phyloP scores from a whole-genome alignment of 2,888 invertebrate genomes.

The Lypha dubia region DNA sequence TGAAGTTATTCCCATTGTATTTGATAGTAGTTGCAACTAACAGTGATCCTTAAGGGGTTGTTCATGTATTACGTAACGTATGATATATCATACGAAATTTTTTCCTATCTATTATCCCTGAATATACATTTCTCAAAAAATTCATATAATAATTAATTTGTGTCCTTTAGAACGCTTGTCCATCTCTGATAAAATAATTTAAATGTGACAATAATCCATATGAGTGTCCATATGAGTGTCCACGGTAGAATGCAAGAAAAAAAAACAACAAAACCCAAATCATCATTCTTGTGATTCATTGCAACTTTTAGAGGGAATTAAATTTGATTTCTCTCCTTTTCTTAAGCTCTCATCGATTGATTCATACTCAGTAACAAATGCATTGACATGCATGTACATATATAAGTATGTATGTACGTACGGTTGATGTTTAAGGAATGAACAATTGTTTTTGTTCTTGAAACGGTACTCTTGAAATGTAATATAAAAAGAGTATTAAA shows the following conservation, averaged over 20 bases:
- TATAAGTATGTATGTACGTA: no score
- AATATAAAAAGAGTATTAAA: slow-evolving; percentile 48
- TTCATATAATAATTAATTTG: no score
- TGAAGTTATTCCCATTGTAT: no score
- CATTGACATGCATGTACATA: no score
- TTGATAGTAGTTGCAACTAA: no score
- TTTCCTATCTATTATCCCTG: no score
- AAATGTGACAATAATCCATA: slow-evolving; percentile 19
- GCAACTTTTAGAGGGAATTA: slow-evolving; percentile 58
- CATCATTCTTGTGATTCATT: slow-evolving; percentile 61
- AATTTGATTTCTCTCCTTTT: slow-evolving; percentile 8
- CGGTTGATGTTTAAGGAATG: neutral
- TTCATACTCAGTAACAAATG: neutral
- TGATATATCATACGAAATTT: no score
- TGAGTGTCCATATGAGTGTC: no score
- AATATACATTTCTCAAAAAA: no score
- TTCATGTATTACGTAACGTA: no score
- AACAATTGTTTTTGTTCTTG: slow-evolving; percentile 15
- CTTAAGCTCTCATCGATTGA: slow-evolving; percentile 9
- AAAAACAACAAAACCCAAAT: slow-evolving; percentile 18
- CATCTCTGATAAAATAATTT: slow-evolving; percentile 10
- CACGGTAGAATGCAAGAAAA: neutral
- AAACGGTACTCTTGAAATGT: slow-evolving; percentile 53
- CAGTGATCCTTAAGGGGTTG: no score
- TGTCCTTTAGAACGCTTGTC: neutral